Evolutionary conservation across 2,888 invertebrate species (phyloP).

Genomic region (Trissoscelio sp.): DNA sequence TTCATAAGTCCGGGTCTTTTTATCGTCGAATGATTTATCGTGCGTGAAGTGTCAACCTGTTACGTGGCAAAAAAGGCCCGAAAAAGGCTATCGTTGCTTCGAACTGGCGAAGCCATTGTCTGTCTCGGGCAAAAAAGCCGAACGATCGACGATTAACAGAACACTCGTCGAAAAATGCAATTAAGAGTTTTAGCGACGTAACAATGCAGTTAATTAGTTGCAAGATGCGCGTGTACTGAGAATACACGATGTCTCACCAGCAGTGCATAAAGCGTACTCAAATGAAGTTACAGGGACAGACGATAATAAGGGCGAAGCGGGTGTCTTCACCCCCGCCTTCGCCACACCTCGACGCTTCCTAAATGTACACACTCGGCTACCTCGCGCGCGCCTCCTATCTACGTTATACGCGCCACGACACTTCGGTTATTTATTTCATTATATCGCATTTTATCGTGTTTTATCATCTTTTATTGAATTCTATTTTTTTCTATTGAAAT

Average conservation of each 20-base stretch:
- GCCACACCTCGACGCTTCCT: conserved; percentile 66
- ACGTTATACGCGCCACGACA: conserved; percentile 47
- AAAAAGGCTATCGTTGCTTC: conserved; percentile 7
- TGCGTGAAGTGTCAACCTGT: conserved; percentile 29
- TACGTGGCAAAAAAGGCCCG: conserved; percentile 19
- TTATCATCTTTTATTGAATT: no score
- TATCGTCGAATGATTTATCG: conserved; percentile 32
- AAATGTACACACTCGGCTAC: conserved; percentile 60
- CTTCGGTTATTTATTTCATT: conserved; percentile 52
- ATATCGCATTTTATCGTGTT: conserved; percentile 34
- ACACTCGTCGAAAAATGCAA: conserved; percentile 75
- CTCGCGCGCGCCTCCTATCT: conserved; percentile 41
- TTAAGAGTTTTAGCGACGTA: conserved; percentile 79
- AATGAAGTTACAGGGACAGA: conserved; percentile 68
- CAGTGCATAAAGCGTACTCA: conserved; percentile 63
- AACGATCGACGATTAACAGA: conserved; percentile 20
- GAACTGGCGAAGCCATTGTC: not conserved
- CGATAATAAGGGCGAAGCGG: conserved; percentile 68
- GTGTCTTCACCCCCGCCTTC: conserved; percentile 61
- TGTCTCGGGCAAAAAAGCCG: conserved; percentile 5
- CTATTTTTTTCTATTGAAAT: no score
- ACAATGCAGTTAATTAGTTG: conserved; percentile 80
- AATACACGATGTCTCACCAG: conserved; percentile 55
- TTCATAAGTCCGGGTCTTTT: conserved; percentile 16
- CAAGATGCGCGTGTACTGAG: conserved; percentile 58